phyloP scores from a whole-genome alignment of 2,113 vertebrate genomes.

The Oostethus manadensis region DNA sequence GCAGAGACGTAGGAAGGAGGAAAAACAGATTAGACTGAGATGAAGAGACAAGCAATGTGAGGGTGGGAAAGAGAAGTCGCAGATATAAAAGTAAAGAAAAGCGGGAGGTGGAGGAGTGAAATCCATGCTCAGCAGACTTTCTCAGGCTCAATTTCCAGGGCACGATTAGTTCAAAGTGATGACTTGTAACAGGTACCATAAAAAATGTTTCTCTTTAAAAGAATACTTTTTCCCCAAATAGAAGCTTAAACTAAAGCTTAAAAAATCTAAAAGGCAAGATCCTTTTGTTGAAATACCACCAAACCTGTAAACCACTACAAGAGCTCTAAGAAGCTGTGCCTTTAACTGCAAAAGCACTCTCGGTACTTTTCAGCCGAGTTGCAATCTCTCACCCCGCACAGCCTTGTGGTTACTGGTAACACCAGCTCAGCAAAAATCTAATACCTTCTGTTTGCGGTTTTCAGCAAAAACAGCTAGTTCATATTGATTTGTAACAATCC shows the following conservation, averaged over 20 bases:
- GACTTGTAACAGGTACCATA: conserved; percentile 59
- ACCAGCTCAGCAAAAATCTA: conserved; percentile 3
- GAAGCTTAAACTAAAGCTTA: conserved; percentile 27
- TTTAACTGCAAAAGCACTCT: conserved; percentile 24
- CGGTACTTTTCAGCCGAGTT: conserved; percentile 19
- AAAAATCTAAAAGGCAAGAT: conserved; percentile 8
- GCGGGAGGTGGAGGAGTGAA: conserved; percentile 31
- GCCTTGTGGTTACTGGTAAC: conserved; percentile 15
- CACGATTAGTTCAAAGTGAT: conserved; percentile 69
- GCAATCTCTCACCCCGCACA: conserved; percentile 13
- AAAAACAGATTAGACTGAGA: conserved; percentile 49
- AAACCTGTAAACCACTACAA: conserved; percentile 31
- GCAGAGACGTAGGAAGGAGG: conserved; percentile 40
- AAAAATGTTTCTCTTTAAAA: conserved; percentile 34
- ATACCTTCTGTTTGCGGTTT: conserved; percentile 12
- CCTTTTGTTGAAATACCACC: neutral
- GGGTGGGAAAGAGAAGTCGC: conserved; percentile 25
- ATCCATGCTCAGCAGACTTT: conserved; percentile 63
- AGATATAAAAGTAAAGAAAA: conserved; percentile 17
- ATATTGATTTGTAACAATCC: conserved; percentile 27
- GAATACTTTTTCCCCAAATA: conserved; percentile 37
- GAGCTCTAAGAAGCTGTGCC: conserved; percentile 38
- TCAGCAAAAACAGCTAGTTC: neutral
- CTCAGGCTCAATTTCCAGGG: conserved; percentile 65
- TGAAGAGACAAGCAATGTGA: conserved; percentile 48